Evolutionary conservation across 2,113 vertebrate genomes (phyloP), one percentile per base, ranked within the genome.

Genomic region (Tragelaphus imberbis): DNA sequence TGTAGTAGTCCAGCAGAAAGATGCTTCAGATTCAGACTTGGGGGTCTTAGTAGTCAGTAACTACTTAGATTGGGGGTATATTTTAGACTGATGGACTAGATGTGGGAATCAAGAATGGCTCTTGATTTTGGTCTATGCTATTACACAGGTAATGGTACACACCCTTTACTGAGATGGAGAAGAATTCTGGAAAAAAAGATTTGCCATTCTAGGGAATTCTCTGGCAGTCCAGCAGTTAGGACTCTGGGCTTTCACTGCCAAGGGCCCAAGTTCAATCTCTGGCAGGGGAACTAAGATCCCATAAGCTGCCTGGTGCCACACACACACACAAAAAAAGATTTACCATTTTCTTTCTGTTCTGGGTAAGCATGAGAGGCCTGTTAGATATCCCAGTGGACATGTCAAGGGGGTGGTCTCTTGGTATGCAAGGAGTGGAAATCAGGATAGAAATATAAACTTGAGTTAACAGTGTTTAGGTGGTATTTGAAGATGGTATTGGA

Each of bases 371-470:
- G 44, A 97, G 47, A 88, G 44, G 55, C 51, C 88, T 95, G 49
- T 56, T 47, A 91, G 21, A 88, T 25, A 90, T 28, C 51, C n/a
- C 59, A 81, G 6, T 49, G 79, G 40, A n/a, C 94, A 88, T 28
- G 19, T 44, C 27, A 13, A 96, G 63, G 49, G 47, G 25, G 44
- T 11, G 27, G 49, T 47, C 15, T 79, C 80, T 85, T 96, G n/a
- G 15, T 85, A 44, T 84, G 30, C 55, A 94, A 94, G 12, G 84
- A 58, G 81, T 49, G 21, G 63, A 88, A 94, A 96, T 75, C 75
- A 90, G 51, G 77, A 86, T 13, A 27, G 81, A 97, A 97, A 97
- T 79, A 81, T 3, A 79, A 90, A 88, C 30, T 79, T 71, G 86
- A 96, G 71, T 86, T 93, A 82, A 71, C 51, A 25, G 88, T 90